phyloP scores from a whole-genome alignment of 2,797 vertebrate species.

The Paratrypauchen microcephalus region DNA sequence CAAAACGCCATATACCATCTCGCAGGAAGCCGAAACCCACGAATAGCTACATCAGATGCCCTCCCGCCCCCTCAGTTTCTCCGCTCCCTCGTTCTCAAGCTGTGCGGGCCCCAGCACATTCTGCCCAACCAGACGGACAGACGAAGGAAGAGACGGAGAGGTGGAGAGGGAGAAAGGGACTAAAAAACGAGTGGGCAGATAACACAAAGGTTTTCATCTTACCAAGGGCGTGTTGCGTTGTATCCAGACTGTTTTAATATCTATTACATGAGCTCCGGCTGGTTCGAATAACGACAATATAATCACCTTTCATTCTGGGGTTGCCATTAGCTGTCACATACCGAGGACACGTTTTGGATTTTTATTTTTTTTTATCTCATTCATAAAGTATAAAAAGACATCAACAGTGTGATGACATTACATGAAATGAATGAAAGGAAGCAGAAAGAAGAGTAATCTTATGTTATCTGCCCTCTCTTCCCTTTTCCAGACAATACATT shows the following conservation, averaged over 20 bases:
- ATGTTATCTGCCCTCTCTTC: too few relatives aligned
- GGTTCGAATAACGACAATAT: not conserved
- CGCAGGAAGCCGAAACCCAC: too few relatives aligned
- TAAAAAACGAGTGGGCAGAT: not conserved
- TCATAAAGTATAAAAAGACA: too few relatives aligned
- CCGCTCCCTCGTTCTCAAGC: conserved; percentile 19
- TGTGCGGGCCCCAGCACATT: conserved; percentile 42
- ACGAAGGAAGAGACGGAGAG: conserved; percentile 13
- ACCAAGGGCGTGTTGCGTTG: not conserved
- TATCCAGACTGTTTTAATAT: not conserved
- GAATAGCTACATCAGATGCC: conserved; percentile 1
- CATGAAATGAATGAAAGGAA: too few relatives aligned
- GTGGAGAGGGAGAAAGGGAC: not conserved
- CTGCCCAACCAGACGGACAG: conserved; percentile 49
- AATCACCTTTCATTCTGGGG: not conserved
- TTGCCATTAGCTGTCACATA: too few relatives aligned
- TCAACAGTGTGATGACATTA: too few relatives aligned
- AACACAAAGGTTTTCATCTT: not conserved
- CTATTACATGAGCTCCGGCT: not conserved
- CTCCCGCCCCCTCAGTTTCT: not conserved
- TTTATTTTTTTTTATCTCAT: too few relatives aligned
- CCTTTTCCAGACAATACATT: too few relatives aligned
- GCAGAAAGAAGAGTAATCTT: too few relatives aligned
- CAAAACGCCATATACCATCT: too few relatives aligned
- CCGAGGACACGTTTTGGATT: too few relatives aligned